Base-by-base conservation (phyloP, 2,888 invertebrate species). In the Diarsia rubi region DNA sequence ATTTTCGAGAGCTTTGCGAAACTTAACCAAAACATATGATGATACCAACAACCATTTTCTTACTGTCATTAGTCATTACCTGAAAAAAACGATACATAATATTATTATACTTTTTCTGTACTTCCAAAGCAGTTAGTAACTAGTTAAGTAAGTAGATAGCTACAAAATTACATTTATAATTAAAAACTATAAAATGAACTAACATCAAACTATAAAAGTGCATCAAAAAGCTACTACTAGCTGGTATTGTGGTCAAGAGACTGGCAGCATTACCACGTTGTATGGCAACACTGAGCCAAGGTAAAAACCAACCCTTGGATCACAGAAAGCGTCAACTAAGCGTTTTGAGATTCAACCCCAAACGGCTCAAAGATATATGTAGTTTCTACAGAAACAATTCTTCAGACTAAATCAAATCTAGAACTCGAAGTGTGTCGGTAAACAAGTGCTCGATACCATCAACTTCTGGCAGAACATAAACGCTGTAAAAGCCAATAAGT, bases 401-500 rank as follows among this genome's bases (percentile, higher is more conserved):
- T 4, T 16, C 49, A 81, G 5, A 42, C 16, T 52, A 19, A 45
- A 31, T 11, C 24, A 60, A 47, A 31, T 14, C 19, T 31, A 69
- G 62, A 60, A 69, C 68, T 59, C 21, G 19, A 47, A 82, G 27
- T 49, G 5, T 21, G 64, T 59, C 21, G 21, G 16, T 67, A 54
- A 84, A 80, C 59, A 64, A 27, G 21, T 31, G 3, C 3, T n/a
- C 57, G 44, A 60, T 57, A 16, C 11, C 31, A 59, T 54, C 49
- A 79, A 37, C 49, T 14, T 65, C 44, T 65, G 57, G 24, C n/a
- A 19, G 12, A 27, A n/a, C 45, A 52, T 73, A 62, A 66, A 27
- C 24, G 54, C 14, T 64, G 47, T 49, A 54, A 79, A 65, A 72
- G 49, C 44, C 72, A 62, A 69, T 72, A 72, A 72, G 54, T 72